Evolutionary conservation across 1,140 invertebrate species (phyloP).

Genomic region (Callitettix versicolor): DNA sequence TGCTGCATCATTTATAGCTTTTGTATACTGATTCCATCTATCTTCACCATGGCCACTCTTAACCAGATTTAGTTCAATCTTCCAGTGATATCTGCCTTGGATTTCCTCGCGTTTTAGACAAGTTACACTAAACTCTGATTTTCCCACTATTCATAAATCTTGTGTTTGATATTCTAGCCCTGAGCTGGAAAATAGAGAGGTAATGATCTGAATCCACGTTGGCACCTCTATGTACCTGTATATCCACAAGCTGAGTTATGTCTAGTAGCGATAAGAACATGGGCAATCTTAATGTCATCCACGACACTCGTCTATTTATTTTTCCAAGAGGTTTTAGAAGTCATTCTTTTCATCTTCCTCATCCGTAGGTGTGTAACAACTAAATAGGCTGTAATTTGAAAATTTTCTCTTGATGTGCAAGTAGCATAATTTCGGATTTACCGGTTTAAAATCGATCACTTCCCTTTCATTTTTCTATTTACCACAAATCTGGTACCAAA

Average conservation of each 20-base stretch:
- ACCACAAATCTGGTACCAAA: neutral
- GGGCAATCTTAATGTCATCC: constrained; percentile 18
- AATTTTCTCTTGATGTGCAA: constrained; percentile 14
- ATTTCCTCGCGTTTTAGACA: neutral
- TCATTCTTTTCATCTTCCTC: constrained; percentile 17
- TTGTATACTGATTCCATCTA: constrained; percentile 9
- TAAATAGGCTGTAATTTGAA: constrained; percentile 15
- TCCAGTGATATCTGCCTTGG: neutral
- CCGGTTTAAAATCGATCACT: constrained; percentile 12
- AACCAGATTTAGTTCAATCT: neutral
- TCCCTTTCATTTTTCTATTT: neutral
- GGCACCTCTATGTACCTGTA: too few species aligned
- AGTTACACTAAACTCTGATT: constrained; percentile 4
- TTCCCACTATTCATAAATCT: constrained; percentile 16
- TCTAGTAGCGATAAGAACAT: constrained; percentile 18
- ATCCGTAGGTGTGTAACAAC: constrained; percentile 17
- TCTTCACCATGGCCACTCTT: neutral
- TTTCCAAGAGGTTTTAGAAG: constrained; percentile 17
- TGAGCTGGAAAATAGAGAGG: constrained; percentile 15
- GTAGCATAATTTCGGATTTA: constrained; percentile 16
- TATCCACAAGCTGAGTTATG: too few species aligned
- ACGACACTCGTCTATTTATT: constrained; percentile 1
- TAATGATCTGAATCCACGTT: too few species aligned
- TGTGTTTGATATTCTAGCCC: constrained; percentile 18
- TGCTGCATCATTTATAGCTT: neutral